phyloP scores from a whole-genome alignment of 2,113 vertebrate genomes.

The Haemorhous mexicanus region DNA sequence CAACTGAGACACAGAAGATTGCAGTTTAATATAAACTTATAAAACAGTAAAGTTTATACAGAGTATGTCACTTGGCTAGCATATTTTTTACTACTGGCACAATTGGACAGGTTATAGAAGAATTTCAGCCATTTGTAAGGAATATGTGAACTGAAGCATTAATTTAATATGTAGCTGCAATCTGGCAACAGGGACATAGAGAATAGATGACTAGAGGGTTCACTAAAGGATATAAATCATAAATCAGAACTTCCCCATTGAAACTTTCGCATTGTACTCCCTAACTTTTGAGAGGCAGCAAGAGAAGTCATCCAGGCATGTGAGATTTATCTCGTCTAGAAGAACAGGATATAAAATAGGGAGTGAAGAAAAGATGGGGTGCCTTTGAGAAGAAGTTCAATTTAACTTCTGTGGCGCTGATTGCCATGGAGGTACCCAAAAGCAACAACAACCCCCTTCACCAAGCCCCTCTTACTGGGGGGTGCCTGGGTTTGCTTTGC shows the following conservation, averaged over 20 bases:
- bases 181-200: neutral
- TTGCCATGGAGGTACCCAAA: neutral
- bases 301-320: neutral
- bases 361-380: neutral
- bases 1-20: neutral
- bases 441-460: neutral
- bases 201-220: no score
- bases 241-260: neutral
- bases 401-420: neutral
- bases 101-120: neutral
- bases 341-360: neutral
- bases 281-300: neutral
- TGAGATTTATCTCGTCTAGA: neutral
- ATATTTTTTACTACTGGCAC: neutral
- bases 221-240: neutral
- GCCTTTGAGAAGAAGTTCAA: neutral
- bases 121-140: neutral
- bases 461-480: fast-evolving
- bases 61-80: neutral
- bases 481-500: neutral
- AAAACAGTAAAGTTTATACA: neutral
- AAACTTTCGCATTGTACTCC: neutral
- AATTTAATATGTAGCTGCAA: neutral
- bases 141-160: neutral
- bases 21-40: neutral